Base-by-base conservation (phyloP, 2,797 vertebrate genomes). In the Labroides dimidiatus region DNA sequence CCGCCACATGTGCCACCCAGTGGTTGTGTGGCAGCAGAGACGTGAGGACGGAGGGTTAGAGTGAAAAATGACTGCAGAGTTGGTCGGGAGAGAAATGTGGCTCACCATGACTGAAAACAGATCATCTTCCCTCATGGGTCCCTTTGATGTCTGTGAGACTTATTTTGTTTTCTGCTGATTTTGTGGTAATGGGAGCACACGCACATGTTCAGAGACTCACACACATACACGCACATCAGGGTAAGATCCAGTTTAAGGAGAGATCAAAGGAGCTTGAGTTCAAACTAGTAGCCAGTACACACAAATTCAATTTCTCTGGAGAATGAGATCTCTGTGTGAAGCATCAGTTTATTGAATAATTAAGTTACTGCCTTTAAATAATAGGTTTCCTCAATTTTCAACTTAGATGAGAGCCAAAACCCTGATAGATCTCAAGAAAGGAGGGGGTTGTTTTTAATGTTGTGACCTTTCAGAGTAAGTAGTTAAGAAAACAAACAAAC, bases 121-220 rank as follows among this genome's bases (percentile, higher is more conserved):
- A 83, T 85, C 75, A 61, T 77, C 64, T 79, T 75, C 54, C 65
- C 75, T 76, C 55, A 55, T 70, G 70, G 64, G 51, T 73, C 58
- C 60, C 81, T 85, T 77, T 84, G 64, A 80, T 74, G 79, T 88
- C 77, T 72, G 64, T 14, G 49, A 72, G 75, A 80, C 80, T 79
- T 74, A 80, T 84, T 85, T 83, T 72, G 77, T 81, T 81, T 82
- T 81, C 77, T 75, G 81, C 81, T 81, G 73, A 84, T 83, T 75
- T 71, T 71, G 72, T 62, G 77, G 81, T 70, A 54, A 59, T 58
- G 60, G 19, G 21, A 58, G 23, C 54, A 37, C 48, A 19, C 37
- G 43, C 36, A 50, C 21, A 45, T 27, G 43, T 64, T 47, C 41
- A 19, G 8, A 43, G 36, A 23, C 43, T 19, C 4, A 20, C 55